Evolutionary conservation across 35 echinoderm and acorn worm species (phyloP).

Genomic region (Heliocidaris erythrogramma): DNA sequence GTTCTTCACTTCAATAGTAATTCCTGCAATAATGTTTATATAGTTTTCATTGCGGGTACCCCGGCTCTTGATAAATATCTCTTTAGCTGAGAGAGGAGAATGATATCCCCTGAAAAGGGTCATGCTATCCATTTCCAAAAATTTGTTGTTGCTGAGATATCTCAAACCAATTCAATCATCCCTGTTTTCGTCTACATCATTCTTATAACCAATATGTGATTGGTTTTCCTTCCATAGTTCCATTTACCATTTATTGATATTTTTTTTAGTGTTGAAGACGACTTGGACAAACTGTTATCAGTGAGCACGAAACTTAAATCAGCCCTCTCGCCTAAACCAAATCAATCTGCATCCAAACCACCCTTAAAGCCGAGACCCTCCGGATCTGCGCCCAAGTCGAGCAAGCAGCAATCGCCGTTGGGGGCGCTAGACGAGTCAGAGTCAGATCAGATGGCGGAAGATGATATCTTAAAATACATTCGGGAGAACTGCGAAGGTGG

Average conservation of each 20-base stretch:
- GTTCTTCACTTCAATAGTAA: no score
- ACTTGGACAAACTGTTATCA: constrained; percentile 52
- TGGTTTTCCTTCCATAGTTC: no score
- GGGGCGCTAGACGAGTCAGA: neutral
- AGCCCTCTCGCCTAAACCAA: constrained; percentile 17
- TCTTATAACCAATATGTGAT: no score
- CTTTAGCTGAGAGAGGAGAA: no score
- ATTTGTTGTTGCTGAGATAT: no score
- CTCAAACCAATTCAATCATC: no score
- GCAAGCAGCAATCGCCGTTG: neutral
- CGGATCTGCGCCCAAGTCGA: neutral
- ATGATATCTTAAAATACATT: constrained; percentile 69
- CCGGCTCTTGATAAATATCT: no score
- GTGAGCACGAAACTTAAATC: constrained; percentile 26
- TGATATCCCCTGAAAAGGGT: no score
- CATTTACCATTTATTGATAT: neutral
- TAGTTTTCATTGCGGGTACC: no score
- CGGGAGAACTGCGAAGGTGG: constrained; percentile 39
- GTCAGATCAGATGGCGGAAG: constrained; percentile 45
- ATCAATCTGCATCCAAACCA: neutral
- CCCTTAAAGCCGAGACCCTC: neutral
- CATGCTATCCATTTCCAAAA: no score
- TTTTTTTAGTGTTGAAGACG: constrained; percentile 53
- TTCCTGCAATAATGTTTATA: no score
- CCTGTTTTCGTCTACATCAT: no score